Evolutionary conservation across 2,797 vertebrate species (phyloP).

Genomic region (Mus spretus): DNA sequence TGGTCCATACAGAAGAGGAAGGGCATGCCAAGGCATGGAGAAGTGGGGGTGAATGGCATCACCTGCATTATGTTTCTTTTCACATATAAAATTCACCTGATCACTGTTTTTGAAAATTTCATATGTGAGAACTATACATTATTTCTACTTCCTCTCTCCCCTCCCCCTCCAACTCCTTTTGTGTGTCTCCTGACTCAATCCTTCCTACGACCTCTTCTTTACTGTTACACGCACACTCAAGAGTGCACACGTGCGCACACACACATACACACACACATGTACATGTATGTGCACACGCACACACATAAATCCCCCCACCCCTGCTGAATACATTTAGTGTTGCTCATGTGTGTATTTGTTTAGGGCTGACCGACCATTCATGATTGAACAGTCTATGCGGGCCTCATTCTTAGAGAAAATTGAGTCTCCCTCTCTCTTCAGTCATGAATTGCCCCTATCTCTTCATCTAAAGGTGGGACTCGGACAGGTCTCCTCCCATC

Average conservation of each 20-base stretch:
- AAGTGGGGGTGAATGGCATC: rapidly evolving
- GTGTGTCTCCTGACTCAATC: background rate
- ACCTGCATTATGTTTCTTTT: background rate
- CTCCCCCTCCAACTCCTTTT: background rate
- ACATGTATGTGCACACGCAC: no score
- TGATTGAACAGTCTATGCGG: background rate
- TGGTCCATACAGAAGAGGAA: background rate
- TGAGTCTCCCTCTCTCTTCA: background rate
- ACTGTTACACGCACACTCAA: background rate
- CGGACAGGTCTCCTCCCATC: background rate
- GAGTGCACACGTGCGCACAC: background rate
- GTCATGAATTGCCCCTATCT: background rate
- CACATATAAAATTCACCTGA: background rate
- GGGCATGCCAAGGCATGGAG: background rate
- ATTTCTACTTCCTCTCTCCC: background rate
- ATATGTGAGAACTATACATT: background rate
- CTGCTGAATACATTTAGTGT: background rate
- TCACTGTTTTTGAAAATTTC: background rate
- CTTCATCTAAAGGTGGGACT: background rate
- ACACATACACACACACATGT: background rate
- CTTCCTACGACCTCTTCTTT: background rate
- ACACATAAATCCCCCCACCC: no score
- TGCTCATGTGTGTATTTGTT: background rate
- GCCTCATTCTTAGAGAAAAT: background rate
- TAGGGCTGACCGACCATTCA: background rate